These are phyloP conservation scores for Schizaphis graminum DNA, from an alignment of 2,888 invertebrate genomes.

Conservation along the genomic window DNA sequence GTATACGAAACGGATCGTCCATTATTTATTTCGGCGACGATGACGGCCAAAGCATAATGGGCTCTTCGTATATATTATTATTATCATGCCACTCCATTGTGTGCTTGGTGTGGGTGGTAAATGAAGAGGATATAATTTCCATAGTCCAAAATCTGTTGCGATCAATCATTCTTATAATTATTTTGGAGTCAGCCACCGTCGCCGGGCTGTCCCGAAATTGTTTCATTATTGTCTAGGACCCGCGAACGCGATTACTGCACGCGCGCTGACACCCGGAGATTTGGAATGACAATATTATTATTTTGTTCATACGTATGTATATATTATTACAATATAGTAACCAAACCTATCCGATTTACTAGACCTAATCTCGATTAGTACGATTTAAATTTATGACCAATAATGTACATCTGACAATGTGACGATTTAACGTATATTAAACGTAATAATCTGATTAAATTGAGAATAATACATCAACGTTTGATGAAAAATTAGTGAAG, in stretches of 20 bases:
- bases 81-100: neutral
- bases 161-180: constrained; percentile 53
- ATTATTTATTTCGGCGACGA: neutral
- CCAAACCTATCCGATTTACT: neutral
- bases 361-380: neutral
- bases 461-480: neutral
- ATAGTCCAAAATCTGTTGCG: neutral
- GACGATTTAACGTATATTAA: neutral
- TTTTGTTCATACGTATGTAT: neutral
- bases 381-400: neutral
- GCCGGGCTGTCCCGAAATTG: neutral
- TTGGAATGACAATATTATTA: neutral
- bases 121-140: constrained; percentile 21
- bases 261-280: neutral
- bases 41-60: neutral
- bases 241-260: neutral
- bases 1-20: neutral
- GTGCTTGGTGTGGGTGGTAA: neutral
- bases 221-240: neutral
- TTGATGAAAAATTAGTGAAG: neutral
- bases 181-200: neutral
- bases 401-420: neutral
- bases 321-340: neutral
- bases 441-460: neutral
- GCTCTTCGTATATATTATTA: neutral